Conservation (phyloP, 2,113 vertebrate genomes). For the Microcebus griseorufus region DNA sequence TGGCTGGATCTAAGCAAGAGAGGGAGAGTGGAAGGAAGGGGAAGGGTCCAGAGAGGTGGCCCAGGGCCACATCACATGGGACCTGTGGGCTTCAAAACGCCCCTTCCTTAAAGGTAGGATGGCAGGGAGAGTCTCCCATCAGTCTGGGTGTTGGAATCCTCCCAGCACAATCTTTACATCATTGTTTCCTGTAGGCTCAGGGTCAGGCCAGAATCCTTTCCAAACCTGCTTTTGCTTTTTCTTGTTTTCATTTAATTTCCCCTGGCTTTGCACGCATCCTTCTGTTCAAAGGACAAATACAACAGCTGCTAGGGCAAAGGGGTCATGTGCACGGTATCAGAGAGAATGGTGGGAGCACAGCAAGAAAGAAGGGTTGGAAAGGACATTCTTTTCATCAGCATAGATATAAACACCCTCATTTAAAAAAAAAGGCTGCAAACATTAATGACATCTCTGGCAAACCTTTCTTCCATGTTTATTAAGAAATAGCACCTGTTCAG, state of each 20-base stretch:
- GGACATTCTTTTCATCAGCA: neutral
- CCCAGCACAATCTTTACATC: neutral
- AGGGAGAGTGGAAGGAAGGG: neutral
- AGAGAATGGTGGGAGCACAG: neutral
- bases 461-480: neutral
- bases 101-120: neutral
- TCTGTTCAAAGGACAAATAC: neutral
- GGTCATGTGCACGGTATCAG: neutral
- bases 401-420: neutral
- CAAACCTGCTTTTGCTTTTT: neutral
- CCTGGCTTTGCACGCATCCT: neutral
- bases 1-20: neutral
- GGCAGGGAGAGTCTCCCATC: neutral
- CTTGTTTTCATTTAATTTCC: neutral
- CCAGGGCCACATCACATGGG: neutral
- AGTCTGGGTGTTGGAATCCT: neutral
- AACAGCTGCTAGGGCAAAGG: neutral
- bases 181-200: neutral
- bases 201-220: neutral
- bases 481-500: neutral
- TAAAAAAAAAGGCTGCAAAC: neutral
- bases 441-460: neutral
- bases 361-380: neutral
- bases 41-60: neutral
- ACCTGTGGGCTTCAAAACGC: neutral